Evolutionary conservation across 2,888 invertebrate genomes (phyloP), one percentile per base, ranked within the genome.

Genomic region (Macropis europaea): DNA sequence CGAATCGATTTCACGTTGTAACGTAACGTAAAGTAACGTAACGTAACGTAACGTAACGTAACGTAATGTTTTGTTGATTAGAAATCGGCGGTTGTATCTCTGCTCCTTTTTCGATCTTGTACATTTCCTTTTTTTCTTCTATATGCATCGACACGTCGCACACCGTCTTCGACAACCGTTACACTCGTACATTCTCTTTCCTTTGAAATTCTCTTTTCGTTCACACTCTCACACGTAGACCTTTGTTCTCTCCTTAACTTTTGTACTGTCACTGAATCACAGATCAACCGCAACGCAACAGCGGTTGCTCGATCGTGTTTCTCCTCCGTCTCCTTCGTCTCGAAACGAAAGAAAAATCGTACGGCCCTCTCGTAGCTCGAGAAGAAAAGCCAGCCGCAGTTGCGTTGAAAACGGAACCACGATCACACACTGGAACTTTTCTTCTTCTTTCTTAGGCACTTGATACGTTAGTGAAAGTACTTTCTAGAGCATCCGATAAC

Each of bases 391-490:
- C 57, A 50, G 52, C 45, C 9, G 48, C 74, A 15, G 63, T 70
- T 77, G 64, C 69, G 72, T 52, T 13, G 9, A 2, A 19, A 28
- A 40, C 19, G 47, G 32, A 45, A 42, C 48, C 40, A 77, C 64
- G 34, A 22, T 30, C 60, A 68, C 66, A 80, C 57, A 69, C 61
- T 57, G 63, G 50, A 74, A 47, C 32, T 60, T 73, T 76, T 73
- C 72, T 60, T 73, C 72, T 60, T 75, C 63, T 77, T 71, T 71
- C 48, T 71, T 76, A 76, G 77, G 77, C 80, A 80, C 80, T 77
- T 72, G 63, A 61, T 59, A 67, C 42, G 38, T 71, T 79, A 80
- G 68, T 60, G 38, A 54, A 56, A 57, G 59, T 77, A 73, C 47
- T 59, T 64, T 66, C 24, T 79, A 77, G 73, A 79, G 64, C 76